Evolutionary conservation across 37 sponge, comb jelly and placozoan genomes (phyloP).

Genomic region (Halisarca cf. caerulea): DNA sequence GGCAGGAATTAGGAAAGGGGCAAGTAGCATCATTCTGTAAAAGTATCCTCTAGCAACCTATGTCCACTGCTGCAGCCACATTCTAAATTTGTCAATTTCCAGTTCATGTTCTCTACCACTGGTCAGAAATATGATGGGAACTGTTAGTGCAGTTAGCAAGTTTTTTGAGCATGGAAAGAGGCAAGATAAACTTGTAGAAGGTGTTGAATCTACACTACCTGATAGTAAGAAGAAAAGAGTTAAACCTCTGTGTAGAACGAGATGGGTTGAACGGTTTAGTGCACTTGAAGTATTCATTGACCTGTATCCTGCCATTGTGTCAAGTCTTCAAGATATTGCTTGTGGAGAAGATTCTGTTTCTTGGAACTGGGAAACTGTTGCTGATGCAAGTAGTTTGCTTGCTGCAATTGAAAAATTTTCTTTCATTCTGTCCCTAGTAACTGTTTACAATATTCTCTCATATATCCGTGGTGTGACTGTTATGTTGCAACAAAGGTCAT

Average conservation of each 20-base stretch:
- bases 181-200: constrained; percentile 42
- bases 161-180: constrained; percentile 49
- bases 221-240: constrained; percentile 30
- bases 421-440: neutral
- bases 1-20: constrained; percentile 53
- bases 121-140: constrained; percentile 55
- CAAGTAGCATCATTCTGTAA: constrained; percentile 45
- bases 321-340: constrained; percentile 24
- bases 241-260: constrained; percentile 49
- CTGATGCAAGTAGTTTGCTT: constrained; percentile 46
- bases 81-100: constrained; percentile 43
- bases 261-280: constrained; percentile 56
- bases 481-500: neutral
- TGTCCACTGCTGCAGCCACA: constrained; percentile 33
- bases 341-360: constrained; percentile 41
- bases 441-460: constrained; percentile 7
- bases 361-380: constrained; percentile 32
- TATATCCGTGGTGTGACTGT: neutral
- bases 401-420: constrained; percentile 37
- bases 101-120: constrained; percentile 35
- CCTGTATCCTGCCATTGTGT: constrained; percentile 36
- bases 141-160: constrained; percentile 41
- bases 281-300: constrained; percentile 33
- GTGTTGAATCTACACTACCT: constrained; percentile 25
- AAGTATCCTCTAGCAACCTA: constrained; percentile 41